Percentiles rank a stretch among this genome's conserved stretches.
These are phyloP conservation scores for Hemitrygon akajei DNA, from an alignment of 2,797 vertebrate genomes.

Conservation along the genomic window DNA sequence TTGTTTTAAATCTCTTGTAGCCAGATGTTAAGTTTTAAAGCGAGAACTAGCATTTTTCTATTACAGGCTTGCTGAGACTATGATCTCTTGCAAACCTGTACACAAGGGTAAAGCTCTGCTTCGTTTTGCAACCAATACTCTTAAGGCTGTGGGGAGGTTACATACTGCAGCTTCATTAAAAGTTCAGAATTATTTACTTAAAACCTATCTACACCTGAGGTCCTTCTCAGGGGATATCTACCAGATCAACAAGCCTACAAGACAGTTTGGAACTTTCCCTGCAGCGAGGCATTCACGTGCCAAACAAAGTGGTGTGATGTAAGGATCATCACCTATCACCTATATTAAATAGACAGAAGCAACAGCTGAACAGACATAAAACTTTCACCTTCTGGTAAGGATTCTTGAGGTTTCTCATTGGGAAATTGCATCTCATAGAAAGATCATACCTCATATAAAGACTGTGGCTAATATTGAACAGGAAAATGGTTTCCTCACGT, in stretches of 20 bases:
- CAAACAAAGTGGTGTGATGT: neutral
- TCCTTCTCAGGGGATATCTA: neutral
- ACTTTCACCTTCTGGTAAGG: neutral
- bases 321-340: neutral
- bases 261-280: neutral
- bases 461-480: neutral
- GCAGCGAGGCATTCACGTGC: neutral
- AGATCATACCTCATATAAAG: neutral
- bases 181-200: neutral
- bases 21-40: neutral
- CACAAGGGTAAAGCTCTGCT: neutral
- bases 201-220: neutral
- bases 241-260: neutral
- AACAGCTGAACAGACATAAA: neutral
- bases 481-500: neutral
- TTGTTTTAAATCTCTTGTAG: neutral
- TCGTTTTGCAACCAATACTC: neutral
- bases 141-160: neutral
- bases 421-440: neutral
- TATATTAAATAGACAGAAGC: neutral
- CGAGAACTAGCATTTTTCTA: no score
- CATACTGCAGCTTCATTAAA: neutral
- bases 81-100: neutral
- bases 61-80: neutral
- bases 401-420: neutral